A percentile compares a stretch with the other conserved stretches of the same genome.
Evolutionary conservation across 2,888 invertebrate species (phyloP).

Genomic region (Drosophila setosimentum): DNA sequence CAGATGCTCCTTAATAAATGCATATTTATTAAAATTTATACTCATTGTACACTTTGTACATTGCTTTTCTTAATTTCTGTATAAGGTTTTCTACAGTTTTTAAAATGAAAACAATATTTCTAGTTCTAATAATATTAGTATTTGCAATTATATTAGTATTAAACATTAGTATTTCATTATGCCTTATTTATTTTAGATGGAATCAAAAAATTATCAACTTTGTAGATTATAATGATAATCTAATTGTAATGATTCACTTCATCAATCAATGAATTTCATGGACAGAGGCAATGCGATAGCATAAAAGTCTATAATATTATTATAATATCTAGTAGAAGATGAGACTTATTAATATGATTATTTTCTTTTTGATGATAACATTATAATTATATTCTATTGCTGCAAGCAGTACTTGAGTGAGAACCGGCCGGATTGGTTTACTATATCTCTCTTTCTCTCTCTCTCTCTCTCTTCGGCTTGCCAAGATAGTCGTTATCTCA

Average conservation of each 20-base stretch:
- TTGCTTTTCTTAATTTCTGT: neutral
- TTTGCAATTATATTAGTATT: neutral
- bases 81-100: neutral
- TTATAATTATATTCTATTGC: neutral
- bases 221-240: no score
- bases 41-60: neutral
- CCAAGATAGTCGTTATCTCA: neutral
- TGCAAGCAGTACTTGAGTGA: neutral
- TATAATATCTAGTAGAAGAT: neutral
- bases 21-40: neutral
- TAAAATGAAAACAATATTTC: neutral
- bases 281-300: neutral
- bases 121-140: neutral
- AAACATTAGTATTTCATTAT: neutral
- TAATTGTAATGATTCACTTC: neutral
- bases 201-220: no score
- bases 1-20: neutral
- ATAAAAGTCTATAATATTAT: neutral
- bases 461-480: neutral
- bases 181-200: neutral
- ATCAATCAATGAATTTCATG: neutral
- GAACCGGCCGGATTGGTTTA: neutral
- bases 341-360: neutral
- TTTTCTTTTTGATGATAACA: rapidly evolving
- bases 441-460: neutral